phyloP scores from a whole-genome alignment of 1,140 invertebrate species.

The Campoletis sonorensis region DNA sequence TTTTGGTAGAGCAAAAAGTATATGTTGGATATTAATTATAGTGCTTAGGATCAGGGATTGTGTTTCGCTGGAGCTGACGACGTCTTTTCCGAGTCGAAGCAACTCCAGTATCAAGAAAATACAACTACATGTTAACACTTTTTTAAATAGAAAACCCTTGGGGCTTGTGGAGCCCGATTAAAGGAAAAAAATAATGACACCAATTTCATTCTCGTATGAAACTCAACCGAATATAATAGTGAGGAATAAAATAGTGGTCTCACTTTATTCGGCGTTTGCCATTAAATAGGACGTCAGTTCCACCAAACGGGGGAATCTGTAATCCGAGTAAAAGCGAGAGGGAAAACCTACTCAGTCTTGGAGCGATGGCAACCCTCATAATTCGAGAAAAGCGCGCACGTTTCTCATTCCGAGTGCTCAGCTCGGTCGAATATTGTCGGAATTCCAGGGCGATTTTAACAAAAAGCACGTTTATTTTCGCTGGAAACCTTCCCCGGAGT shows the following conservation, averaged over 20 bases:
- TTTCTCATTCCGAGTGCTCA: not conserved
- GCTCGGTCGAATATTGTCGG: not conserved
- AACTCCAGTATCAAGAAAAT: no score
- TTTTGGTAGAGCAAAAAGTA: no score
- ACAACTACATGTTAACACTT: no score
- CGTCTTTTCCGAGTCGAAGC: no score
- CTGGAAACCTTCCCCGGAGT: not conserved
- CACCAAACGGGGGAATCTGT: not conserved
- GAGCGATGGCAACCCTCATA: slow-evolving; percentile 8
- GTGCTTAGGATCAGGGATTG: no score
- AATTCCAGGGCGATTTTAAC: not conserved
- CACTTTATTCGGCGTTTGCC: slow-evolving; percentile 10
- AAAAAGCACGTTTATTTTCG: not conserved
- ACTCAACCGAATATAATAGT: not conserved
- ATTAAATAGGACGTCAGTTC: slow-evolving; percentile 28
- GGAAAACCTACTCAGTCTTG: not conserved
- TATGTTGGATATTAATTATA: no score
- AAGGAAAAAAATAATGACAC: not conserved
- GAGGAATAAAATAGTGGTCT: not conserved
- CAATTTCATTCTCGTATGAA: not conserved
- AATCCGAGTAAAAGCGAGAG: not conserved
- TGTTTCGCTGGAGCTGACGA: no score
- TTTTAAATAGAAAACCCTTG: no score
- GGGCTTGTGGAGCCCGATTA: no score
- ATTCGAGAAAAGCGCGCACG: slow-evolving; percentile 20